Evolutionary conservation across 2,113 vertebrate genomes (phyloP), one percentile per base, ranked within the genome.

Genomic region (Bufo bufo): DNA sequence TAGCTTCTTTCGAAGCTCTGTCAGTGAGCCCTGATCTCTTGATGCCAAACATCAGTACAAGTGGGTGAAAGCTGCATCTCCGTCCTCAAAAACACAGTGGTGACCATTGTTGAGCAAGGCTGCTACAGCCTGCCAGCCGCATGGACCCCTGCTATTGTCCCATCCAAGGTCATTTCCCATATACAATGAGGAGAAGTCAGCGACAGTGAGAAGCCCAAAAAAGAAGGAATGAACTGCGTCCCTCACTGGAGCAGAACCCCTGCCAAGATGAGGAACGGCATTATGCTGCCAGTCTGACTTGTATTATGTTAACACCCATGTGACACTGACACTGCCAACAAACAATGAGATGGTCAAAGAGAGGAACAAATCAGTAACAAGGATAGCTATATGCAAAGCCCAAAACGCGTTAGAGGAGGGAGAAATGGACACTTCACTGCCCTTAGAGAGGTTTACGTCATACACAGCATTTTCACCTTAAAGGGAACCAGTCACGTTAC

Each of bases 201-300:
- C 43, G 78, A 59, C 77, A 47, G 6, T 14, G 11, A 87, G 65
- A 54, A 83, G 87, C 56, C 80, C 74, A 82, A 20, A 58, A 45
- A 87, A 52, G 72, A 75, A 69, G 69, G 49, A 65, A 54, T 83
- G 59, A 84, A 77, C 69, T 82, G 13, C 33, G 59, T 58, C 65
- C 52, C 47, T 54, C 65, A 72, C 86, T 87, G 77, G 78, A 87
- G 50, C 16, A n/a, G 54, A 59, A 66, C 17, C 43, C 43, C 33
- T 82, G 86, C 79, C 86, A 82, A 82, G 43, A 59, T 47, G 54
- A 75, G 33, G 69, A 74, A 49, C 61, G 54, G 20, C 77, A 45
- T 23, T 52, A 77, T 52, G 86, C 86, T 75, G 66, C 86, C 86
- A 87, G 69, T 45, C 47, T 13, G 43, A 45, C 54, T 87, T 23